These are phyloP conservation scores for Lepidostoma basale DNA, from an alignment of 1,140 invertebrate species.

Conservation along the genomic window DNA sequence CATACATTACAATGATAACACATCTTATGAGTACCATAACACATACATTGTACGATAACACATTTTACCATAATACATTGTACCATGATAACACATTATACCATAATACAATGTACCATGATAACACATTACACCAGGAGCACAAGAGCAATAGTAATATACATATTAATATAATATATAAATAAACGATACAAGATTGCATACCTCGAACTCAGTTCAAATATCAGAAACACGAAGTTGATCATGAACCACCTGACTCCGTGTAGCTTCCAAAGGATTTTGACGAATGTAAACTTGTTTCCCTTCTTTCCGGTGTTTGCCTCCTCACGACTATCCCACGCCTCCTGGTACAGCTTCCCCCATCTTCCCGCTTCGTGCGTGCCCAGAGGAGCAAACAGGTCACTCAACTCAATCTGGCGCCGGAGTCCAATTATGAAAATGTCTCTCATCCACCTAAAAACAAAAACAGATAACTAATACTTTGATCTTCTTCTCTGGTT, in stretches of 20 bases:
- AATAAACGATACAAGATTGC: background rate
- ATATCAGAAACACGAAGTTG: conserved; percentile 22
- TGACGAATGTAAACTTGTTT: conserved; percentile 50
- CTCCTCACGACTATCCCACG: conserved; percentile 15
- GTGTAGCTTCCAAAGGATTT: conserved; percentile 50
- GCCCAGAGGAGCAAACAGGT: conserved; percentile 34
- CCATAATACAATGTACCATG: no score
- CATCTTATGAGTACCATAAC: no score
- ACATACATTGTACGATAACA: no score
- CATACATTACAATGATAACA: no score
- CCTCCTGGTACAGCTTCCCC: conserved; percentile 1
- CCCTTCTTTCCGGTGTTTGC: conserved; percentile 49
- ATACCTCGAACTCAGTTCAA: conserved; percentile 33
- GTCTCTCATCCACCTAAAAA: conserved; percentile 41
- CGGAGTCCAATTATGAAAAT: conserved; percentile 30
- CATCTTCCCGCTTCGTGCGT: conserved; percentile 8
- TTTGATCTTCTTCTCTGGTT: no score
- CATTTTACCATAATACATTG: no score
- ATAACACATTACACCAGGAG: no score
- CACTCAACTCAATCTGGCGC: conserved; percentile 34
- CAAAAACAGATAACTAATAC: background rate
- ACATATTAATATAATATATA: background rate
- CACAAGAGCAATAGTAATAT: no score
- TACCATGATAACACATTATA: no score
- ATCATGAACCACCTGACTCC: conserved; percentile 47